Evolutionary conservation across 2,797 vertebrate species (phyloP).

Genomic region (Dromococcyx pavoninus): DNA sequence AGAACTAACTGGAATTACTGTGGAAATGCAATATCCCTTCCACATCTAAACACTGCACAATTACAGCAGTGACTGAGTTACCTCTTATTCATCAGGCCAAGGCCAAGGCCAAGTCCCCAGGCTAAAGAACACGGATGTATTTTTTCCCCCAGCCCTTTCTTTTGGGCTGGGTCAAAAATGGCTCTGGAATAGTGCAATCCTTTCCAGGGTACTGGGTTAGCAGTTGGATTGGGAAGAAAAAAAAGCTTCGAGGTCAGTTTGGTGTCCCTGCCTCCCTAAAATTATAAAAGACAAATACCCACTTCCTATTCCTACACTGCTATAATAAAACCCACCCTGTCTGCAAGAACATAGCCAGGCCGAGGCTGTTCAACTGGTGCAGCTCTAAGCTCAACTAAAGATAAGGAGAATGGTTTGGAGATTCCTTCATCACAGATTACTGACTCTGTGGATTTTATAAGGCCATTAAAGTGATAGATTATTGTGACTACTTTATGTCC

Average conservation of each 20-base stretch:
- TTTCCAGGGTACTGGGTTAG: neutral
- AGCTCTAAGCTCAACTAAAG: neutral
- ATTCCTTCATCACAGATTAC: neutral
- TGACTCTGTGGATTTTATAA: neutral
- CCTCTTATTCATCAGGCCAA: slow-evolving; percentile 19
- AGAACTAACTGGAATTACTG: slow-evolving; percentile 64
- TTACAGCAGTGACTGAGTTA: slow-evolving; percentile 24
- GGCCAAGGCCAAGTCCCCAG: neutral
- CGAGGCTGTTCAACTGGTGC: accelerated
- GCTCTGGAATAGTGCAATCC: accelerated
- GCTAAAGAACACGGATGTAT: neutral
- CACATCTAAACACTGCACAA: slow-evolving; percentile 72
- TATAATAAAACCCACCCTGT: neutral
- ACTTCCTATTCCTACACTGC: neutral
- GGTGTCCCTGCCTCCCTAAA: neutral
- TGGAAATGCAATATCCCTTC: slow-evolving; percentile 74
- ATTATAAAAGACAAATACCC: neutral
- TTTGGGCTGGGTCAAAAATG: accelerated
- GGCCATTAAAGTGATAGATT: neutral
- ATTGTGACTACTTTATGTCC: neutral
- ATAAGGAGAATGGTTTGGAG: neutral
- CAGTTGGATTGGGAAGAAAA: accelerated
- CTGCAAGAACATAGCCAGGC: accelerated
- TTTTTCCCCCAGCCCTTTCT: neutral
- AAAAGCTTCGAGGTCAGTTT: neutral